A percentile compares a stretch with the other conserved stretches of the same genome.
phyloP scores from a whole-genome alignment of 23 tunicate genomes.

The Ciona savignyi region DNA sequence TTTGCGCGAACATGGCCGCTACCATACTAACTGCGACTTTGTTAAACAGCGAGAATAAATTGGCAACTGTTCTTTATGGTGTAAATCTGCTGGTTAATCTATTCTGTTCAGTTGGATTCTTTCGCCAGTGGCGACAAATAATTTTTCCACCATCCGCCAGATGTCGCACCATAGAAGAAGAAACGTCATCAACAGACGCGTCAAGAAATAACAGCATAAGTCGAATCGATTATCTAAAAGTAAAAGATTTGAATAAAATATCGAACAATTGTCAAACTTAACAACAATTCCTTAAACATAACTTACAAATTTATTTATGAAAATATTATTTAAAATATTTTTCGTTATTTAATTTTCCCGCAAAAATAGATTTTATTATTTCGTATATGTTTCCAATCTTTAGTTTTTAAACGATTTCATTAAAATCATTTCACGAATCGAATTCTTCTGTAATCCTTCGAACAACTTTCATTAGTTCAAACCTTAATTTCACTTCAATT shows the following conservation, averaged over 20 bases:
- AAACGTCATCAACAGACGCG: not conserved
- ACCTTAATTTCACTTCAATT: too few relatives aligned
- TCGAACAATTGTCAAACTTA: not conserved
- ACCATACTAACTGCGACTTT: conserved; percentile 15
- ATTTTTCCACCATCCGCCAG: conserved; percentile 13
- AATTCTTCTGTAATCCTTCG: too few relatives aligned
- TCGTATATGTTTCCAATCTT: too few relatives aligned
- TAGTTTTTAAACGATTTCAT: too few relatives aligned
- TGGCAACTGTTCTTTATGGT: conserved; percentile 35
- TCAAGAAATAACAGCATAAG: not conserved
- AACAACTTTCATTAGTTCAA: too few relatives aligned
- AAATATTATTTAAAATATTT: too few relatives aligned
- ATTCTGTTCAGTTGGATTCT: conserved; percentile 27
- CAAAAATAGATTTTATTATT: too few relatives aligned
- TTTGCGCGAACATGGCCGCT: conserved; percentile 10
- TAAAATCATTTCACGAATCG: too few relatives aligned
- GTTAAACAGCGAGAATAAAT: conserved; percentile 4
- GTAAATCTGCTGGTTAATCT: conserved; percentile 25
- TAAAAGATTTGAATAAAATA: not conserved
- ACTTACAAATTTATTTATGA: too few relatives aligned
- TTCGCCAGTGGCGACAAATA: conserved; percentile 22
- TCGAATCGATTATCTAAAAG: not conserved
- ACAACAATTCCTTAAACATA: too few relatives aligned
- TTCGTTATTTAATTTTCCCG: too few relatives aligned
- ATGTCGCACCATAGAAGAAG: not conserved